phyloP scores from a whole-genome alignment of 2,888 invertebrate species.

The Mesopsocus fuscifrons region DNA sequence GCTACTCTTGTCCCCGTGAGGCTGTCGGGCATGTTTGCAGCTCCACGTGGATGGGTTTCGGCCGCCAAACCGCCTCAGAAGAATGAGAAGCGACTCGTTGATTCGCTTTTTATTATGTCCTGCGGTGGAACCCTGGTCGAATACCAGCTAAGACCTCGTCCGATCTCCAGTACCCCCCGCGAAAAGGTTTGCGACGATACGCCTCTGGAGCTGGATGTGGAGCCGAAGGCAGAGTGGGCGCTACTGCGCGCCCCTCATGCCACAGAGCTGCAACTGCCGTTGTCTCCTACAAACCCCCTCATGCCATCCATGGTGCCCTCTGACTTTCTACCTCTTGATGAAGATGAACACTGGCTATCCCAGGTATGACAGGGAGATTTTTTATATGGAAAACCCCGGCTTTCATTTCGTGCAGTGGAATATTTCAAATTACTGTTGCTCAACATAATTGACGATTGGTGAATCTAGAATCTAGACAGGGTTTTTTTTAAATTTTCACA shows the following conservation, averaged over 20 bases:
- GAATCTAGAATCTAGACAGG: no score
- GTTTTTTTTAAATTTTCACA: no score
- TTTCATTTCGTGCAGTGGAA: no score
- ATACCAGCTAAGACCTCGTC: slow-evolving; percentile 67
- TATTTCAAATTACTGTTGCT: no score
- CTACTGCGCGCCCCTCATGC: slow-evolving; percentile 41
- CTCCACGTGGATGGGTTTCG: slow-evolving; percentile 22
- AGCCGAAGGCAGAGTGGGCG: slow-evolving; percentile 79
- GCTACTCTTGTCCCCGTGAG: slow-evolving; percentile 36
- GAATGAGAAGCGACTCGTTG: slow-evolving; percentile 30
- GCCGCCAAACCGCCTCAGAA: slow-evolving; percentile 29
- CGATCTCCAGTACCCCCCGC: slow-evolving; percentile 48
- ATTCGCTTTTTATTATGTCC: slow-evolving; percentile 79
- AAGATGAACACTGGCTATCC: slow-evolving; percentile 76
- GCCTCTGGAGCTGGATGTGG: slow-evolving; percentile 65
- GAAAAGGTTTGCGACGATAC: slow-evolving; percentile 76
- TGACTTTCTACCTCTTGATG: slow-evolving; percentile 20
- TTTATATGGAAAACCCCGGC: no score
- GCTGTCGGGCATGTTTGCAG: slow-evolving; percentile 60
- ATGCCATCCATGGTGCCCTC: slow-evolving; percentile 23
- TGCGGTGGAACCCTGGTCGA: slow-evolving; percentile 75
- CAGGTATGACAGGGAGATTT: no score
- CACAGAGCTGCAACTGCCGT: slow-evolving; percentile 57
- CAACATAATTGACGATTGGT: no score
- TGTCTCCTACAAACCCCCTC: slow-evolving; percentile 48